Evolutionary conservation across 2,888 invertebrate genomes (phyloP), one percentile per base, ranked within the genome.

Genomic region (Drosophila cognata): DNA sequence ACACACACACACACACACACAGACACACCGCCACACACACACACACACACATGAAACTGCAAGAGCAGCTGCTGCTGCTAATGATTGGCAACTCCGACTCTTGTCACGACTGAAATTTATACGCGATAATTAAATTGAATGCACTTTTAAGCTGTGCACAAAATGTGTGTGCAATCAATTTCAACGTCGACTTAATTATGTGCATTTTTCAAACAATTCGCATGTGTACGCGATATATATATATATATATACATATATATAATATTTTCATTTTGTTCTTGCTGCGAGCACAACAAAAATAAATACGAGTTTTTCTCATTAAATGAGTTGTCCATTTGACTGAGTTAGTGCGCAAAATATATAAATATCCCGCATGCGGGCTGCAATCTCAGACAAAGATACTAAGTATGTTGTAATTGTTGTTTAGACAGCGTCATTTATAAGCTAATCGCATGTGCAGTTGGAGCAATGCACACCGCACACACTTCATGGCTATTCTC

Each of bases 61-160:
- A 55, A 8, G 35, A 56, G 33, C 33, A 43, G 60, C 31, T n/a
- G 52, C 57, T 48, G 68, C 46, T 43, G 61, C 43, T 21, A 62
- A 43, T 70, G 81, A 76, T 66, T 83, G 70, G 70, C 66, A 60
- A 66, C 65, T 33, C 57, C 59, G 53, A 69, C 62, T 66, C 31
- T 18, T 70, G 68, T 36, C 65, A 61, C 64, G 71, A 67, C 70
- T 53, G 74, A 75, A 84, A 88, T 88, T 88, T 90, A 90, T 90
- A 83, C 60, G 81, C 70, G 74, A 89, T 88, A 86, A 90, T 86
- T 90, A 90, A 86, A 84, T 90, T 64, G 84, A 90, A 86, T 90
- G 84, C 89, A 81, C 65, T 90, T 90, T 86, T 90, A 89, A 86
- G 91, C 84, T 75, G 81, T 59, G 81, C 87, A 73, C 84, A 73